Percentiles rank a stretch among this genome's conserved stretches.
Conservation (phyloP, 2,797 vertebrate genomes). For the Silurus aristotelis region DNA sequence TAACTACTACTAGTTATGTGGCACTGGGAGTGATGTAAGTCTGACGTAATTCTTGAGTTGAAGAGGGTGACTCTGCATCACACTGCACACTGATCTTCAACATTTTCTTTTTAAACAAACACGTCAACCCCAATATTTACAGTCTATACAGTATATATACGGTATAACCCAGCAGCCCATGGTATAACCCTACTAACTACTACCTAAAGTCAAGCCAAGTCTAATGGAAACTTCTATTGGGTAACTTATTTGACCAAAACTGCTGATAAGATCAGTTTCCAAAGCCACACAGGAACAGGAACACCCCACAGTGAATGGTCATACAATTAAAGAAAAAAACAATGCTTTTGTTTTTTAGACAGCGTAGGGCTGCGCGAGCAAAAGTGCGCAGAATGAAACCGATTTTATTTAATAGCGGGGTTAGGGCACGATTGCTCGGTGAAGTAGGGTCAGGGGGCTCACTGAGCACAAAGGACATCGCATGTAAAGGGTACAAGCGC, state of each 20-base stretch:
- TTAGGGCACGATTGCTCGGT: neutral
- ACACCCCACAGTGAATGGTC: neutral
- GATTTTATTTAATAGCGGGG: neutral
- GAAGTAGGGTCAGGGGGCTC: too few species aligned
- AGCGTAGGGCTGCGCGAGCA: neutral
- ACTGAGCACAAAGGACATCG: neutral
- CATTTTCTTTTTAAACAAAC: neutral
- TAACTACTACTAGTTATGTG: neutral
- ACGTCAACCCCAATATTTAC: neutral
- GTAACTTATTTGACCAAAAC: neutral
- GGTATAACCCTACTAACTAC: neutral
- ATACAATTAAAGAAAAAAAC: neutral
- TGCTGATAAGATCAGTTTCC: conserved; percentile 17
- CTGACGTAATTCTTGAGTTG: neutral
- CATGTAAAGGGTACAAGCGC: neutral
- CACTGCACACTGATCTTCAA: neutral
- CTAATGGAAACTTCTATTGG: neutral
- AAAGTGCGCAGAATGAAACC: neutral
- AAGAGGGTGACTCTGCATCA: neutral
- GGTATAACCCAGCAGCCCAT: neutral
- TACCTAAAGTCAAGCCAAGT: neutral
- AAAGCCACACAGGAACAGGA: neutral
- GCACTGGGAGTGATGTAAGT: neutral
- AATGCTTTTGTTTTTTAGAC: neutral
- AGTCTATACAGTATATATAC: too few species aligned